Percentiles rank a stretch among this genome's conserved stretches.
These are phyloP conservation scores for Protosalanx chinensis DNA, from an alignment of 2,797 vertebrate species.

Conservation along the genomic window DNA sequence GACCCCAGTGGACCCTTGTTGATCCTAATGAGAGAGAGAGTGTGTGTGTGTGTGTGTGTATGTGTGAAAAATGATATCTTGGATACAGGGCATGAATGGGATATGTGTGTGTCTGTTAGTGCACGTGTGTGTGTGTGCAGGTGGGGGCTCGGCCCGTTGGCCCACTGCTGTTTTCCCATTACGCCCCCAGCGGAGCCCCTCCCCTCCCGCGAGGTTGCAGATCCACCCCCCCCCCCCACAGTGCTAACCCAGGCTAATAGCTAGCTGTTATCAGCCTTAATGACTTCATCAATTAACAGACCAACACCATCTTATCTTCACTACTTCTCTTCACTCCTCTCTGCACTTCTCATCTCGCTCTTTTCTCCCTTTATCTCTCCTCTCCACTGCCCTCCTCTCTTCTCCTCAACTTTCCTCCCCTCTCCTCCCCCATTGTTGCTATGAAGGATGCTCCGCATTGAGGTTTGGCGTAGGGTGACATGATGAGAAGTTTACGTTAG, in stretches of 20 bases:
- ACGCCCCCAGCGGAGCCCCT: conserved; percentile 50
- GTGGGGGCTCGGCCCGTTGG: background rate
- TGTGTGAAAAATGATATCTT: background rate
- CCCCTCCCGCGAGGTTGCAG: conserved; percentile 28
- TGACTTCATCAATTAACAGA: conserved; percentile 57
- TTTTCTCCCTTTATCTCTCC: too few species aligned
- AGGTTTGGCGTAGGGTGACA: too few species aligned
- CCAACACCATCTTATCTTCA: conserved; percentile 11
- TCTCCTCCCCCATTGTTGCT: too few species aligned
- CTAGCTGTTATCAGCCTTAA: conserved; percentile 54
- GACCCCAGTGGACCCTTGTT: background rate
- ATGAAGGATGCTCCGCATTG: too few species aligned
- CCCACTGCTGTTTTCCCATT: conserved; percentile 59
- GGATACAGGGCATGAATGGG: too few species aligned
- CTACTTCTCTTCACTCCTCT: too few species aligned
- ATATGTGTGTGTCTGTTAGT: background rate
- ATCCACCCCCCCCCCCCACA: conserved; percentile 42
- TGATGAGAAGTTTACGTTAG: too few species aligned
- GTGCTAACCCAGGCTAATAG: conserved; percentile 49
- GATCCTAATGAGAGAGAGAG: background rate
- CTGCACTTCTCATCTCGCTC: too few species aligned
- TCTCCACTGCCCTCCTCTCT: too few species aligned
- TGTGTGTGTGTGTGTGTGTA: conserved; percentile 1
- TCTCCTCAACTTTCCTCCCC: too few species aligned
- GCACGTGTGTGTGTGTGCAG: background rate